Conservation (phyloP, 2,888 invertebrate species). For the Lasioglossum figueresi region DNA sequence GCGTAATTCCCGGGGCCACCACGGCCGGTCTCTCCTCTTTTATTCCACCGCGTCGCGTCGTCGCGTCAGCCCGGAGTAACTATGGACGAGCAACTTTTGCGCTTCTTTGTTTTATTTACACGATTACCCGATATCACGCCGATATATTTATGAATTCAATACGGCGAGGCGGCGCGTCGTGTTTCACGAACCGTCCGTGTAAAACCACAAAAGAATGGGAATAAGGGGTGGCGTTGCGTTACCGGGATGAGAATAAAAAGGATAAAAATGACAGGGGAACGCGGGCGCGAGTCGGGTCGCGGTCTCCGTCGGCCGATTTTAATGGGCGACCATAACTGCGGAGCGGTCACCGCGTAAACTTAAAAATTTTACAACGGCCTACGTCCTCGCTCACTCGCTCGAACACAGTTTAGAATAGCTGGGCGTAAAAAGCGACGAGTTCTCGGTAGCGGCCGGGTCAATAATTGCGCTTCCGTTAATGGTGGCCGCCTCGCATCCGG, state of each 20-base stretch:
- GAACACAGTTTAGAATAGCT: constrained; percentile 50
- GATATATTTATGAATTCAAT: constrained; percentile 52
- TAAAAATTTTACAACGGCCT: constrained; percentile 56
- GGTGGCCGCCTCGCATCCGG: constrained; percentile 26
- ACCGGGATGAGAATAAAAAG: not conserved
- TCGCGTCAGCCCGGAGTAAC: not conserved
- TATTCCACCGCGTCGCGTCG: not conserved
- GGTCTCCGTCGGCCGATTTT: constrained; percentile 33
- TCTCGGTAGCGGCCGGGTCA: constrained; percentile 43
- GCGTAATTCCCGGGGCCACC: constrained; percentile 12
- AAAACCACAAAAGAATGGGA: constrained; percentile 19
- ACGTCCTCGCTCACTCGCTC: not conserved
- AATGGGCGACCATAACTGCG: constrained; percentile 23
- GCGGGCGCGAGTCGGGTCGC: no score
- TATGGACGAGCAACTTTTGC: constrained; percentile 40
- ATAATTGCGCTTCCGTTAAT: constrained; percentile 59
- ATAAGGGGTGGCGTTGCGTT: not conserved
- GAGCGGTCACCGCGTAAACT: constrained; percentile 30
- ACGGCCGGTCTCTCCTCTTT: not conserved
- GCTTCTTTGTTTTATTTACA: constrained; percentile 21
- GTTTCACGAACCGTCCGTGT: constrained; percentile 12
- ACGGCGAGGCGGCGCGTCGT: not conserved
- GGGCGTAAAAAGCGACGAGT: constrained; percentile 57
- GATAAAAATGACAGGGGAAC: not conserved
- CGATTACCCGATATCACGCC: constrained; percentile 31